phyloP scores from a whole-genome alignment of 23 tunicate genomes.

The Clavelina lepadiformis region DNA sequence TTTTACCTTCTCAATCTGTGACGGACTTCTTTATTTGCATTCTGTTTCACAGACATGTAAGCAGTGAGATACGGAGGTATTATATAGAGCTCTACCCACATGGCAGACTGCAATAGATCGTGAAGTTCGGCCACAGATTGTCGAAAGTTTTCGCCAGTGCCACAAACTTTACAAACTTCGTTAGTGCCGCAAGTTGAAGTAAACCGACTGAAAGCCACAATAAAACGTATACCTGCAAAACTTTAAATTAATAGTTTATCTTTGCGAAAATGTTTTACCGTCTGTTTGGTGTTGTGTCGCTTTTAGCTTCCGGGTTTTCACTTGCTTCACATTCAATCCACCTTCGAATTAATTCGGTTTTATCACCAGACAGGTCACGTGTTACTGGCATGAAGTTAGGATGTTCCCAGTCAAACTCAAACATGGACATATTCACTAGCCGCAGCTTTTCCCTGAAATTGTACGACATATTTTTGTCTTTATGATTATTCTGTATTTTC shows the following conservation, averaged over 20 bases:
- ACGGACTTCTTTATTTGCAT: not conserved
- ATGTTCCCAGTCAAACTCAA: slow-evolving; percentile 41
- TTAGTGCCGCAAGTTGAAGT: no score
- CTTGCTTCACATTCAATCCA: slow-evolving; percentile 44
- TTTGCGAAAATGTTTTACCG: no score
- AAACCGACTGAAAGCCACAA: no score
- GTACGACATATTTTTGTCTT: no score
- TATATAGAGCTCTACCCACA: slow-evolving; percentile 47
- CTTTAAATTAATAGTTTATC: no score
- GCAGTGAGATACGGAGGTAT: slow-evolving; percentile 57
- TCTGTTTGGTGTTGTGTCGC: no score
- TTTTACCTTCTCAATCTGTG: slow-evolving; percentile 31
- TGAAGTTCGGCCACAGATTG: slow-evolving; percentile 10
- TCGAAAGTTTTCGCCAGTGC: no score
- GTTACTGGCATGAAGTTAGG: slow-evolving; percentile 55
- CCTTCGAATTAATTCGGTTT: slow-evolving; percentile 32
- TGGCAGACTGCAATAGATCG: slow-evolving; percentile 21
- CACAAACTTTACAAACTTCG: no score
- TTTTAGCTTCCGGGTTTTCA: slow-evolving; percentile 1
- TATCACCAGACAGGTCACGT: slow-evolving; percentile 48
- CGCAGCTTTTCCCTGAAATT: slow-evolving; percentile 31
- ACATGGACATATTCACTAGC: slow-evolving; percentile 54
- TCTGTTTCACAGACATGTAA: slow-evolving; percentile 17
- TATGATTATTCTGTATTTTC: no score
- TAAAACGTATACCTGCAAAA: no score